Conservation (phyloP, 2,888 invertebrate species). For the Agrilus cyanescens region DNA sequence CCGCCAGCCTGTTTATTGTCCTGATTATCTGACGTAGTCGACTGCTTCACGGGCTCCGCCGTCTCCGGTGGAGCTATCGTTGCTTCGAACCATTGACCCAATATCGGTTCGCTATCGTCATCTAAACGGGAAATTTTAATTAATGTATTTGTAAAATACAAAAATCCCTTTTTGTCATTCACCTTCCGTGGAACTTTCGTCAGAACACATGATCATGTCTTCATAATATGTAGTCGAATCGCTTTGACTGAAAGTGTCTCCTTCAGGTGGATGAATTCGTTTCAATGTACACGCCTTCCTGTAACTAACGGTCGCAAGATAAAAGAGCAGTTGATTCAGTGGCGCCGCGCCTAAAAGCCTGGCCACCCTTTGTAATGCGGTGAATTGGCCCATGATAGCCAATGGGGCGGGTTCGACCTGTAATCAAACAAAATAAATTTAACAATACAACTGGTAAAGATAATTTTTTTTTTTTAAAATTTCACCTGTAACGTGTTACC, state of each 20-base stretch:
- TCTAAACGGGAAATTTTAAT: constrained; percentile 31
- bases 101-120: constrained; percentile 71
- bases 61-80: constrained; percentile 73
- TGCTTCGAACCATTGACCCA: constrained; percentile 92
- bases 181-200: constrained; percentile 83
- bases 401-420: constrained; percentile 48
- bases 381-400: constrained; percentile 50
- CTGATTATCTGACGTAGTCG: constrained; percentile 40
- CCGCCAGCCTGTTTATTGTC: constrained; percentile 39
- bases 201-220: constrained; percentile 83
- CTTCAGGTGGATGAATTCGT: constrained; percentile 70
- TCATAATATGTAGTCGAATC: constrained; percentile 95
- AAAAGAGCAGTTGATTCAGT: constrained; percentile 73
- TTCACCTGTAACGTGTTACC: constrained; percentile 25
- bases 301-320: constrained; percentile 79
- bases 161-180: constrained; percentile 15
- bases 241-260: constrained; percentile 73
- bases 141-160: neutral
- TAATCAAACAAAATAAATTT: constrained; percentile 6
- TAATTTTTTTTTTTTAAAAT: neutral
- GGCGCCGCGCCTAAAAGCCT: constrained; percentile 60
- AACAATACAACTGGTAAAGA: neutral
- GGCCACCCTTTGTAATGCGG: constrained; percentile 58
- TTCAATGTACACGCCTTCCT: constrained; percentile 81
- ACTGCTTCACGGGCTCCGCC: constrained; percentile 41